A percentile compares a stretch with the other conserved stretches of the same genome.
These are phyloP conservation scores for Nephrotoma appendiculata DNA, from an alignment of 2,888 invertebrate species.

Conservation along the genomic window DNA sequence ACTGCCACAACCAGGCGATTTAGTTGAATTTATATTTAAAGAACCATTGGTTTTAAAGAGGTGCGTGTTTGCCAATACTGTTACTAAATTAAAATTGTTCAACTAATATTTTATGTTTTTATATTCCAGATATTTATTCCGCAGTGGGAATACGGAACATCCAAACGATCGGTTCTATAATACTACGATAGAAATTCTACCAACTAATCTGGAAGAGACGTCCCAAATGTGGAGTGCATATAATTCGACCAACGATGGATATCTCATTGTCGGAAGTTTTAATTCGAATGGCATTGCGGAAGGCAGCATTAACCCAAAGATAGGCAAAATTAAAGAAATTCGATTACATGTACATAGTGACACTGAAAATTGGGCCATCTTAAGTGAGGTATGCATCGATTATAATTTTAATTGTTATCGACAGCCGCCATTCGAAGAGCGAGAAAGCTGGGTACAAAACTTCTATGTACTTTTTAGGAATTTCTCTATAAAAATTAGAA, in stretches of 20 bases:
- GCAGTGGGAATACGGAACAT: constrained; percentile 83
- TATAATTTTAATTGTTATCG: background rate
- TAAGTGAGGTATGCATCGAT: constrained; percentile 62
- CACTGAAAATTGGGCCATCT: constrained; percentile 78
- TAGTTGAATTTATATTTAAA: constrained; percentile 63
- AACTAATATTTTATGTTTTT: background rate
- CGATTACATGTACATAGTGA: constrained; percentile 66
- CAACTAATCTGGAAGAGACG: constrained; percentile 33
- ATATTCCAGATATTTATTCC: constrained; percentile 53
- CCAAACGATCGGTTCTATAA: constrained; percentile 77
- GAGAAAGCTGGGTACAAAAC: too few species aligned
- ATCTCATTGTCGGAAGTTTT: constrained; percentile 56
- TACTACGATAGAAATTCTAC: constrained; percentile 68
- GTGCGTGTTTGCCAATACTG: constrained; percentile 31
- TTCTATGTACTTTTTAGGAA: too few species aligned
- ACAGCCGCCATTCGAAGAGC: background rate
- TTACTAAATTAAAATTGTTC: background rate
- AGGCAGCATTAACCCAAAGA: constrained; percentile 45
- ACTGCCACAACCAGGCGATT: constrained; percentile 67
- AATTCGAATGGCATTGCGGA: constrained; percentile 70
- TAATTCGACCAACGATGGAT: constrained; percentile 52
- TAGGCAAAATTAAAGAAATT: constrained; percentile 55
- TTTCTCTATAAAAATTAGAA: too few species aligned
- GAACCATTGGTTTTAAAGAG: constrained; percentile 53
- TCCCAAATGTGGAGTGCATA: constrained; percentile 36